Conservation (phyloP, 2,113 vertebrate genomes). For the Callipepla californica region DNA sequence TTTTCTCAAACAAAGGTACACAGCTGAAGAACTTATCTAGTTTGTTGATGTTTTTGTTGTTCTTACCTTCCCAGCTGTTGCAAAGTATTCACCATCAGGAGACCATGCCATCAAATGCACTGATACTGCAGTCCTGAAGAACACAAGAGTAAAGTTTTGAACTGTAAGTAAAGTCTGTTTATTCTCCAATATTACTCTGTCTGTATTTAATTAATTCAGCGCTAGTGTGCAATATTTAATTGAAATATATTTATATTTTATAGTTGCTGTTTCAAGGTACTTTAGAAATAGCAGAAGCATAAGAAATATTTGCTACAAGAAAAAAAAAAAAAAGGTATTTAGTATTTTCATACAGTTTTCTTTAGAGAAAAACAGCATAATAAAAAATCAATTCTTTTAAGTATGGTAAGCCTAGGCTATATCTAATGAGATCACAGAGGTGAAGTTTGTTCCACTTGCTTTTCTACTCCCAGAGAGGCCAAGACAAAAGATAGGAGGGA, state of each 20-base stretch:
- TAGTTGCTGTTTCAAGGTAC: neutral
- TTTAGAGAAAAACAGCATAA: neutral
- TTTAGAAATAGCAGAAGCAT: neutral
- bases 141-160: neutral
- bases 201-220: neutral
- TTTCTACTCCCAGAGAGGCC: neutral
- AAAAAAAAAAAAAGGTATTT: neutral
- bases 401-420: neutral
- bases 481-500: neutral
- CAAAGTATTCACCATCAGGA: constrained; percentile 98
- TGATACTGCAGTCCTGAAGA: constrained; percentile 91
- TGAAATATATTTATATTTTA: neutral
- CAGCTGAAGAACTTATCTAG: neutral
- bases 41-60: neutral
- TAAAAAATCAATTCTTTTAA: neutral
- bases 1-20: neutral
- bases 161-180: neutral
- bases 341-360: neutral
- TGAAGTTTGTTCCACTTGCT: neutral
- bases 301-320: neutral
- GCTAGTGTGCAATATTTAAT: neutral
- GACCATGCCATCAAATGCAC: constrained; percentile 96
- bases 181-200: neutral
- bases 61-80: constrained; percentile 95
- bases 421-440: neutral